Evolutionary conservation across 2,113 vertebrate species (phyloP), one percentile per base, ranked within the genome.

Genomic region (Myrmecobius fasciatus): DNA sequence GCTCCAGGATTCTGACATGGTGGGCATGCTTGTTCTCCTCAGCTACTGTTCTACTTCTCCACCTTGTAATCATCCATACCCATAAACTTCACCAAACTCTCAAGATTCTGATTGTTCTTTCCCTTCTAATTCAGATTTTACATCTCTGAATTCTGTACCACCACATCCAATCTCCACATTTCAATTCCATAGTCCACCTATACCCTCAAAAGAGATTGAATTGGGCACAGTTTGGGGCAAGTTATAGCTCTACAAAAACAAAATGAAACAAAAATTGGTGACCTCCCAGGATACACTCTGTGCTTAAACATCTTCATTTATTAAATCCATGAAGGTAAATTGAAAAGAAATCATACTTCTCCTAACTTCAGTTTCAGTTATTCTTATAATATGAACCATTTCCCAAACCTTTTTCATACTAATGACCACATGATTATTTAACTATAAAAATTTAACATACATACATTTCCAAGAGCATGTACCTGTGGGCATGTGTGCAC

Each of bases 271-370:
- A 83, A 8, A 83, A 43, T 83, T n/a, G 36, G 14, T 75, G 60
- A 75, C 17, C 31, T 6, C 17, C 3, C 53, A 96, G 95, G 95
- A 97, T 51, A 47, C 24, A 96, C 24, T 92, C 60, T 91, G 94
- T 89, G 94, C 83, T 92, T 92, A 97, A 91, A 97, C 90, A 89
- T 67, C 96, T 92, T 90, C 75, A 92, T 60, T 95, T 93, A 94
- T 96, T 96, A 95, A 92, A 94, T 53, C 96, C 94, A 95, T 93
- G 95, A 20, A 47, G 52, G 60, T 28, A 24, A 96, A 96, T 90
- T 91, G 94, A 97, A 92, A 94, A 97, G 54, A 97, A 96, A 94
- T 92, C 94, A 52, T 94, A 96, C 94, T 97, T 95, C 90, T 96
- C 67, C 94, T 93, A 97, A 91, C 9, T 96, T 94, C 14, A 89